Percentiles rank a stretch among this genome's conserved stretches.
Evolutionary conservation across 37 sponge, comb jelly and placozoan species (phyloP).

Genomic region (Chondrilla cf. caribensis): DNA sequence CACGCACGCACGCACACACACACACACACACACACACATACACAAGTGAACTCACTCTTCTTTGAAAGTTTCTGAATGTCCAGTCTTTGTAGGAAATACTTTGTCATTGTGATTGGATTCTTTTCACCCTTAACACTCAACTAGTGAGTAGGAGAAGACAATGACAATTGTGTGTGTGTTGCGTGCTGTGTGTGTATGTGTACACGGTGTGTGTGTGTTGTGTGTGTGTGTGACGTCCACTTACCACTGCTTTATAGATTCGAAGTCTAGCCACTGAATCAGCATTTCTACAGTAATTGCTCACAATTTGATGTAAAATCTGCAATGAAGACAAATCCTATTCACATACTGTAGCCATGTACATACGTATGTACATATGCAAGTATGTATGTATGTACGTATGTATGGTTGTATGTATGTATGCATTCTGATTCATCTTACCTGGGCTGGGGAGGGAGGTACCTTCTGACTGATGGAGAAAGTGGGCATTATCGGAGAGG

Average conservation of each 20-base stretch:
- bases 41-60: conserved; percentile 31
- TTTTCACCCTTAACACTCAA: conserved; percentile 58
- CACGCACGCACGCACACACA: background rate
- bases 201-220: too few relatives aligned
- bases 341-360: too few relatives aligned
- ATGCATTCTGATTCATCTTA: too few relatives aligned
- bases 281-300: conserved; percentile 57
- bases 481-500: background rate
- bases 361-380: too few relatives aligned
- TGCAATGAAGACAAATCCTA: conserved; percentile 19
- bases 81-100: conserved; percentile 63
- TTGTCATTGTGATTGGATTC: conserved; percentile 20
- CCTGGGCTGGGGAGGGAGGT: background rate
- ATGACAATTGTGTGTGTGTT: too few relatives aligned
- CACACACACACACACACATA: conserved; percentile 1
- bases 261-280: conserved; percentile 28
- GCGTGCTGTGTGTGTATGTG: too few relatives aligned
- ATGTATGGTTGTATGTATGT: too few relatives aligned
- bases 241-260: conserved; percentile 63
- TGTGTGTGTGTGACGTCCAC: background rate
- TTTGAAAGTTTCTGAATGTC: conserved; percentile 75
- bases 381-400: too few relatives aligned
- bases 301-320: conserved; percentile 52
- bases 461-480: background rate
- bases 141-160: conserved; percentile 29